Percentiles rank a stretch among this genome's conserved stretches.
Evolutionary conservation across 2,797 vertebrate genomes (phyloP).

Genomic region (Karalla daura): DNA sequence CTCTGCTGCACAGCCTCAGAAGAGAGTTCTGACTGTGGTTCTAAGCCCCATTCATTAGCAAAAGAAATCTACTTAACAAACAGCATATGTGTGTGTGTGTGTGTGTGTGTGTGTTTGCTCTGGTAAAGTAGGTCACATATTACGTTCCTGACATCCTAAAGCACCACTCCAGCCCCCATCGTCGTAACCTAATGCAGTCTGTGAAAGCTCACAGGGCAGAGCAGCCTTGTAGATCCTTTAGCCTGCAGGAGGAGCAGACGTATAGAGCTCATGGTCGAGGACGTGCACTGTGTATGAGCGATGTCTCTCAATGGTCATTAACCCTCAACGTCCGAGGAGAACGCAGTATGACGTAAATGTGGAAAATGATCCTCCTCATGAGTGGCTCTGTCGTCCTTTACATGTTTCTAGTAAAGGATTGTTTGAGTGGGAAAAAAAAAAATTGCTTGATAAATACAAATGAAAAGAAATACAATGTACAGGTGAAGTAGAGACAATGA

Average conservation of each 20-base stretch:
- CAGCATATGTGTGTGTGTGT: constrained; percentile 35
- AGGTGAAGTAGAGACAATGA: too few species aligned
- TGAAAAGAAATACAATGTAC: too few species aligned
- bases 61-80: constrained; percentile 63
- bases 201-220: constrained; percentile 32
- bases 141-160: constrained; percentile 52
- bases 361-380: background rate
- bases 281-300: constrained; percentile 62
- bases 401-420: too few species aligned
- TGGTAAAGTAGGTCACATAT: constrained; percentile 57
- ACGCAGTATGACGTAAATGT: background rate
- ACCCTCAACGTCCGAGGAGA: constrained; percentile 26
- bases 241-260: constrained; percentile 46
- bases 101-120: too few species aligned
- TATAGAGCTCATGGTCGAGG: constrained; percentile 53
- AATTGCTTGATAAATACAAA: too few species aligned
- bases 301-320: constrained; percentile 55
- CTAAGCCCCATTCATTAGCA: constrained; percentile 51
- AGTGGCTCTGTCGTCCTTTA: background rate
- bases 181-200: constrained; percentile 47
- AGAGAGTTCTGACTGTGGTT: constrained; percentile 7
- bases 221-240: constrained; percentile 44
- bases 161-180: constrained; percentile 43
- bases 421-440: too few species aligned
- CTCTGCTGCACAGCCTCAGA: background rate